Conservation (phyloP, 2,888 invertebrate species). For the Latrodectus elegans region DNA sequence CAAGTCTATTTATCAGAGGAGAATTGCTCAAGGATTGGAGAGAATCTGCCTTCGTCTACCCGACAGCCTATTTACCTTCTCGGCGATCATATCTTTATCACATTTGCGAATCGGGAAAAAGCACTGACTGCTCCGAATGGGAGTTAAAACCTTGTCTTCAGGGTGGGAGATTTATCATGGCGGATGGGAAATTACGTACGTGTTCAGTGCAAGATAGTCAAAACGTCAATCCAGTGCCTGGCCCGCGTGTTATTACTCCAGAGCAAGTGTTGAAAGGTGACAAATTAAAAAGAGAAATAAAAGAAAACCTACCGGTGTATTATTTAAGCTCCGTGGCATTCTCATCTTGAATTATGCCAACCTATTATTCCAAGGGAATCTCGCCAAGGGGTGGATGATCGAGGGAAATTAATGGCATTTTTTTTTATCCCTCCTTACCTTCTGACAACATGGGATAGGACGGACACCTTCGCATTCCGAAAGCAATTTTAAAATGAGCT, state of each 20-base stretch:
- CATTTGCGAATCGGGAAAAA: neutral
- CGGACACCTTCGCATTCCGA: neutral
- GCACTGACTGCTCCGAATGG: neutral
- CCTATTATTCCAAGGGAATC: neutral
- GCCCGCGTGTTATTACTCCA: conserved; percentile 46
- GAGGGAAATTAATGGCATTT: neutral
- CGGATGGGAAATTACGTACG: neutral
- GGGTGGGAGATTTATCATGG: neutral
- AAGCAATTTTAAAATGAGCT: neutral
- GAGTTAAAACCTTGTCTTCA: neutral
- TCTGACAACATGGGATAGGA: neutral
- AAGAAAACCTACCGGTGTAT: neutral
- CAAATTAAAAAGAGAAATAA: conserved; percentile 60
- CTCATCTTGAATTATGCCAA: neutral
- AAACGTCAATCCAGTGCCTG: neutral
- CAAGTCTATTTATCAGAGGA: no score
- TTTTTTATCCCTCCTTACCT: neutral
- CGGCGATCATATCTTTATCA: neutral
- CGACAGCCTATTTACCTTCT: neutral
- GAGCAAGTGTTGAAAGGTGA: conserved; percentile 66
- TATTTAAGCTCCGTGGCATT: neutral
- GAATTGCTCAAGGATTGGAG: no score
- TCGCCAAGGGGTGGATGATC: neutral
- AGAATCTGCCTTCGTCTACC: no score
- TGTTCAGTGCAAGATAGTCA: neutral